Percentiles rank a stretch among this genome's conserved stretches.
phyloP scores from a whole-genome alignment of 1,140 invertebrate genomes.

The Drosophila yakuba region DNA sequence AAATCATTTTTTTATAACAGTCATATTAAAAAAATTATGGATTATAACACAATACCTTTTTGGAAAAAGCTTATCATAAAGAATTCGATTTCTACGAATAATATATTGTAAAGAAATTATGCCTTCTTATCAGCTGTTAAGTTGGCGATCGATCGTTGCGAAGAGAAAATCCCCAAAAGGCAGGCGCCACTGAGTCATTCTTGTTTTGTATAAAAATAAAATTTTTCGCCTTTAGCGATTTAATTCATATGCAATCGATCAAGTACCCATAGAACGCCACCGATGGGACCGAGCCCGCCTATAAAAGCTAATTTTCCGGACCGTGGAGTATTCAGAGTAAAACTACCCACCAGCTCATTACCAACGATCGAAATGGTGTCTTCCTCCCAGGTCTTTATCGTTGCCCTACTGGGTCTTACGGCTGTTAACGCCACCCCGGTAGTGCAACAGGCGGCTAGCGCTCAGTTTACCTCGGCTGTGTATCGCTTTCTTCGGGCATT shows the following conservation, averaged over 20 bases:
- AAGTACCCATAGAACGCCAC: not conserved
- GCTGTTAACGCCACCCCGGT: conserved; percentile 32
- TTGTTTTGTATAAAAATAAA: not conserved
- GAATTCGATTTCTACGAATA: not conserved
- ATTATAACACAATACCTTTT: not conserved
- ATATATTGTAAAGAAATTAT: not conserved
- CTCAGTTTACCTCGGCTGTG: conserved; percentile 39
- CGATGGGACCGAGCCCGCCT: conserved; percentile 4
- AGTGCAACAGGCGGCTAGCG: conserved; percentile 18
- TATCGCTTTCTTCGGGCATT: conserved; percentile 51
- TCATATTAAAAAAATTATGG: no score
- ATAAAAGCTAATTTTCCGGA: conserved; percentile 25
- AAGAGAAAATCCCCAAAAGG: not conserved
- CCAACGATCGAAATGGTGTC: conserved; percentile 42
- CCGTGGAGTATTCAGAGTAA: conserved; percentile 7
- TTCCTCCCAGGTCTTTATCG: conserved; percentile 26
- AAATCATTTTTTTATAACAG: no score
- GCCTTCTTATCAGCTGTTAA: conserved; percentile 1
- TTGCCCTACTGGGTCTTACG: conserved; percentile 33
- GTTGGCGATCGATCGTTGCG: not conserved
- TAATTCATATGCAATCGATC: conserved; percentile 10
- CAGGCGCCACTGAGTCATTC: conserved; percentile 7
- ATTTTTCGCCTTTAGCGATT: not conserved
- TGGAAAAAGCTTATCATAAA: not conserved
- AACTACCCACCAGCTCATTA: conserved; percentile 5